Percentiles rank a stretch among this genome's conserved stretches.
These are phyloP conservation scores for Agrochola lychnidis DNA, from an alignment of 2,888 invertebrate genomes.

Conservation along the genomic window DNA sequence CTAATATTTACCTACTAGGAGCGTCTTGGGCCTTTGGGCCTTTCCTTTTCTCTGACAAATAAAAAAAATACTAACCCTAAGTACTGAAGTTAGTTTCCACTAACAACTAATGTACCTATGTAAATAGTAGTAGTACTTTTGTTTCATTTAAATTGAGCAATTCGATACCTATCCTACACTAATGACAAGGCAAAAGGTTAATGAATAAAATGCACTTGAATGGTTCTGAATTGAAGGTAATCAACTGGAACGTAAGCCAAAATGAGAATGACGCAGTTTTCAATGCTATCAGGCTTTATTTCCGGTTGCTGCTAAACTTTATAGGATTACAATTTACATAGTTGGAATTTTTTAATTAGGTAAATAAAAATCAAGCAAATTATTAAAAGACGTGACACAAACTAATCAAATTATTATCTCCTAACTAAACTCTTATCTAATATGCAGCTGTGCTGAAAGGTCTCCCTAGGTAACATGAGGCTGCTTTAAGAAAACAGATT, in stretches of 20 bases:
- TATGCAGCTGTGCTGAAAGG: not conserved
- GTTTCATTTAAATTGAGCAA: slow-evolving; percentile 18
- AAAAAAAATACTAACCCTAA: not conserved
- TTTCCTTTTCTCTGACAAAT: not conserved
- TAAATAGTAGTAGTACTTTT: no score
- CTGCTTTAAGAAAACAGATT: not conserved
- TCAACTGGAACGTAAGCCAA: slow-evolving; percentile 44
- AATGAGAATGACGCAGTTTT: slow-evolving; percentile 35
- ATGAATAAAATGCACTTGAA: slow-evolving; percentile 47
- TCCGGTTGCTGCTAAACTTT: slow-evolving; percentile 26
- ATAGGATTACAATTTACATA: slow-evolving; percentile 28
- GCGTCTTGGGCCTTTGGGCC: not conserved
- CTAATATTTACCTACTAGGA: not conserved
- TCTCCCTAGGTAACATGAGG: not conserved
- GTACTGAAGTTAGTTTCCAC: not conserved
- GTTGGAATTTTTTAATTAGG: slow-evolving; percentile 6
- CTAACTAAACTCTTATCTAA: not conserved
- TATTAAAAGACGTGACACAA: not conserved
- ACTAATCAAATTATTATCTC: not conserved
- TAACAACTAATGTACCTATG: no score
- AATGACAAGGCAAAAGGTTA: slow-evolving; percentile 29
- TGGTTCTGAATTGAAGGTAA: slow-evolving; percentile 29
- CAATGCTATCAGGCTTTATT: slow-evolving; percentile 45
- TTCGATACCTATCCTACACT: slow-evolving; percentile 8
- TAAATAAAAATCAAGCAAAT: not conserved